Percentiles rank a stretch among this genome's conserved stretches.
These are phyloP conservation scores for Toxostoma redivivum DNA, from an alignment of 2,113 vertebrate species.

Conservation along the genomic window DNA sequence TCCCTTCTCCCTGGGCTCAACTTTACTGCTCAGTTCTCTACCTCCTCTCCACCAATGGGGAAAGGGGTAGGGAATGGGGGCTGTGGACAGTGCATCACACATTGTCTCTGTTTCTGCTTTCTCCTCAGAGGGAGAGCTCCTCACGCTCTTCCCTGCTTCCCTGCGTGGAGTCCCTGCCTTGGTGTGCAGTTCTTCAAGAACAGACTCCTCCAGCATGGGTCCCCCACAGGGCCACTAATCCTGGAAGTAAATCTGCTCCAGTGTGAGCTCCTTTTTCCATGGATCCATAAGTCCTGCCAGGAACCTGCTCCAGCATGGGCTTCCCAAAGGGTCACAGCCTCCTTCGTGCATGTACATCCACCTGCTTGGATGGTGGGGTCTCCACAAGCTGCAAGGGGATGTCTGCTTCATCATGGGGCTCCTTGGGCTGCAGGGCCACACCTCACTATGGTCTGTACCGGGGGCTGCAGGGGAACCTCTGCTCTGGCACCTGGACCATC, in stretches of 20 bases:
- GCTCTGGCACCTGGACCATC: not conserved
- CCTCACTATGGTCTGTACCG: not conserved
- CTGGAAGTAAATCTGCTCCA: not conserved
- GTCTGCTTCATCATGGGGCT: not conserved
- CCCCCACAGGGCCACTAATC: not conserved
- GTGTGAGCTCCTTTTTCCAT: not conserved
- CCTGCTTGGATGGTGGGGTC: not conserved
- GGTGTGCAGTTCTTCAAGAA: not conserved
- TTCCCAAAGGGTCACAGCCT: not conserved
- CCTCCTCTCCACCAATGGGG: accelerated
- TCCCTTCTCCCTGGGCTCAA: not conserved
- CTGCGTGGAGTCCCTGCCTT: accelerated
- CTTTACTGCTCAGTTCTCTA: not conserved
- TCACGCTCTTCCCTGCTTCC: not conserved
- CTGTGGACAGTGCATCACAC: not conserved
- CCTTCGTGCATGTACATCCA: not conserved
- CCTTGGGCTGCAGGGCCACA: not conserved
- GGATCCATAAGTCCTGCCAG: not conserved
- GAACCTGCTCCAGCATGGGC: not conserved
- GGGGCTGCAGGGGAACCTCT: not conserved
- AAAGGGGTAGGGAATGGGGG: accelerated
- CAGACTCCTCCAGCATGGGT: not conserved
- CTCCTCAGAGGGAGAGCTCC: not conserved
- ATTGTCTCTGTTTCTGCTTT: not conserved
- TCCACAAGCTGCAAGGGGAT: not conserved